phyloP scores from a whole-genome alignment of 2,113 vertebrate genomes.

The Verasper variegatus region DNA sequence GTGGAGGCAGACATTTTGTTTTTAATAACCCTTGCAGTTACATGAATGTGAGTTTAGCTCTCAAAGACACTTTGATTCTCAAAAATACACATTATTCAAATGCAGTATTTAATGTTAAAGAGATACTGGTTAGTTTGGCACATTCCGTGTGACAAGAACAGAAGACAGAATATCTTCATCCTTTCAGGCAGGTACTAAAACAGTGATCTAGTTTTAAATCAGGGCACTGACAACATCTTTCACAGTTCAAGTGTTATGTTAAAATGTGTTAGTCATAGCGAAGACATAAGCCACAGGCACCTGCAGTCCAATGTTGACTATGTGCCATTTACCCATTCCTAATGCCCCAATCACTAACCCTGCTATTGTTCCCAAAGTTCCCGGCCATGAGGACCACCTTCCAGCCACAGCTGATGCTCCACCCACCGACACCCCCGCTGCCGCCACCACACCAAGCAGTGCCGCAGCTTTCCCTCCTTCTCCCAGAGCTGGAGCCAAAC shows the following conservation, averaged over 20 bases:
- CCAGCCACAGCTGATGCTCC: conserved; percentile 63
- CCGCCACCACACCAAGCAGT: conserved; percentile 69
- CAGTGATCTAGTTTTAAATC: too few relatives aligned
- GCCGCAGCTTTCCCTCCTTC: conserved; percentile 70
- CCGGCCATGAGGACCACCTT: conserved; percentile 65
- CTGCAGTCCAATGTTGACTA: conserved; percentile 75
- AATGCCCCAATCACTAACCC: conserved; percentile 71
- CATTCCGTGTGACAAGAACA: not conserved
- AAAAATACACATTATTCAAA: too few relatives aligned
- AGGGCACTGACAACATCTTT: not conserved
- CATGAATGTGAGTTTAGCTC: too few relatives aligned
- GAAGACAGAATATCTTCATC: not conserved
- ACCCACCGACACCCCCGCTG: conserved; percentile 71
- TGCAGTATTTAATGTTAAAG: too few relatives aligned
- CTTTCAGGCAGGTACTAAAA: not conserved
- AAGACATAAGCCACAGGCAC: conserved; percentile 73
- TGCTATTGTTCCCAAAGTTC: conserved; percentile 58
- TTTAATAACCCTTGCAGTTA: too few relatives aligned
- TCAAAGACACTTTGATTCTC: too few relatives aligned
- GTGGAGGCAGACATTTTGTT: too few relatives aligned
- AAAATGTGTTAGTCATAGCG: conserved; percentile 72
- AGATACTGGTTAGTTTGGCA: too few relatives aligned
- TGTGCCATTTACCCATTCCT: conserved; percentile 62
- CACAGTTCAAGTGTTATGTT: not conserved
- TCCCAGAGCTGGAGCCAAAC: conserved; percentile 49